Base-by-base conservation (phyloP, 2,797 vertebrate species). In the Mallotus villosus region DNA sequence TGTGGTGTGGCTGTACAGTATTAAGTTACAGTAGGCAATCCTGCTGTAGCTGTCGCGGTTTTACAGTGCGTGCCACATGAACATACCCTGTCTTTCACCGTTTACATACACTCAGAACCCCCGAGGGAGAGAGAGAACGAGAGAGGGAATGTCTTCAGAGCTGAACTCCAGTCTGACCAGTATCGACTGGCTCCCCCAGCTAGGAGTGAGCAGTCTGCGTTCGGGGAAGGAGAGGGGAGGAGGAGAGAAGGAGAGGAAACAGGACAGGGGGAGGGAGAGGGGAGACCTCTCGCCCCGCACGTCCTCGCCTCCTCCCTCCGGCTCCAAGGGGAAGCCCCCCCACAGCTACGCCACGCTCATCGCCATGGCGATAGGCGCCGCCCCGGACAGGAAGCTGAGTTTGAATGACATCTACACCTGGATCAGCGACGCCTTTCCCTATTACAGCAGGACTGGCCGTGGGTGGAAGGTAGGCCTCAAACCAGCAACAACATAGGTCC, bases 331-430 rank as follows among this genome's bases (percentile, higher is more conserved):
- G 90, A 99, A 99, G 74, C 97, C 97, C 22, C 95, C 96, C 5
- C 97, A 99, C 86, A 99, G 97, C 91, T 99, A 99, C 0, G 97
- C 97, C 84, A 97, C 96, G 16, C 93, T 99, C 78, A 99, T 99
- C 63, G 95, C 96, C 67, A 98, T 98, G 74, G 97, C 97, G 58
- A 99, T 99, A 89, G 94, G 95, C 62, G 95, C 96, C 0, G 94
- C 96, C 17, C 95, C 95, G 5, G 95, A 95, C 85, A 95, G 92
- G 92, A 96, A 96, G 89, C 92, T 98, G 93, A 99, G 97, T 1
- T 86, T 99, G 76, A 99, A 96, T 57, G 97, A 99, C 89, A 99
- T 99, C 83, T 99, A 99, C 89, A 97, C 95, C 74, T 99, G 97
- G 97, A 99, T 99, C 90, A 98, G 97, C 22, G 94, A 98, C 80